A percentile compares a stretch with the other conserved stretches of the same genome.
These are phyloP conservation scores for Lichenostomus cassidix DNA, from an alignment of 2,113 vertebrate genomes.

Conservation along the genomic window DNA sequence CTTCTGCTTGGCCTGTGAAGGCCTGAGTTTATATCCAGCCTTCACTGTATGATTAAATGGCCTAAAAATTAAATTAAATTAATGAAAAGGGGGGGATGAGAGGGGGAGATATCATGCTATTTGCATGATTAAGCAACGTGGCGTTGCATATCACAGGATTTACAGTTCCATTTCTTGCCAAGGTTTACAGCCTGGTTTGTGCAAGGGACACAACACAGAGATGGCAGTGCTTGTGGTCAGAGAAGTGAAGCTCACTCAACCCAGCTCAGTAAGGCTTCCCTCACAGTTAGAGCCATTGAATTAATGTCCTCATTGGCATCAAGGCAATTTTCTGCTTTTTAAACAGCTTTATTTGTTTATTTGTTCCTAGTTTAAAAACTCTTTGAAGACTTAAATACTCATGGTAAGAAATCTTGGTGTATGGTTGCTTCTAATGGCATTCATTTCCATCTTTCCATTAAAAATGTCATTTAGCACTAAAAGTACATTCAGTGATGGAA, in stretches of 20 bases:
- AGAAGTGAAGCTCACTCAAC: background rate
- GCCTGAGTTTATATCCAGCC: background rate
- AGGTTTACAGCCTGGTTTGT: background rate
- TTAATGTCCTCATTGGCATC: background rate
- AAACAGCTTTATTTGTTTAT: background rate
- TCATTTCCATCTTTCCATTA: background rate
- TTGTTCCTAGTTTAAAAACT: background rate
- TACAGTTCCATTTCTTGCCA: background rate
- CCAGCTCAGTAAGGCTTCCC: background rate
- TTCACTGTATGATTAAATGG: background rate
- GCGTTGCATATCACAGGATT: background rate
- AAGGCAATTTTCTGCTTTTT: background rate
- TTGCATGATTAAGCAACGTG: background rate
- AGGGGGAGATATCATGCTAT: background rate
- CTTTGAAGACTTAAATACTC: background rate
- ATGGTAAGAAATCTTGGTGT: background rate
- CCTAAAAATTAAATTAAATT: background rate
- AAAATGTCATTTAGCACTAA: background rate
- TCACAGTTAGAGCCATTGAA: background rate
- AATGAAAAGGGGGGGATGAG: background rate
- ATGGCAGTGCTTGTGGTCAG: background rate
- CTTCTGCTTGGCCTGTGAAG: background rate
- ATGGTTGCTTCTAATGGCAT: background rate
- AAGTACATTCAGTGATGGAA: background rate
- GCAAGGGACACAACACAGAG: background rate